Evolutionary conservation across 2,888 invertebrate species (phyloP).

Genomic region (Chloroclysta siterata): DNA sequence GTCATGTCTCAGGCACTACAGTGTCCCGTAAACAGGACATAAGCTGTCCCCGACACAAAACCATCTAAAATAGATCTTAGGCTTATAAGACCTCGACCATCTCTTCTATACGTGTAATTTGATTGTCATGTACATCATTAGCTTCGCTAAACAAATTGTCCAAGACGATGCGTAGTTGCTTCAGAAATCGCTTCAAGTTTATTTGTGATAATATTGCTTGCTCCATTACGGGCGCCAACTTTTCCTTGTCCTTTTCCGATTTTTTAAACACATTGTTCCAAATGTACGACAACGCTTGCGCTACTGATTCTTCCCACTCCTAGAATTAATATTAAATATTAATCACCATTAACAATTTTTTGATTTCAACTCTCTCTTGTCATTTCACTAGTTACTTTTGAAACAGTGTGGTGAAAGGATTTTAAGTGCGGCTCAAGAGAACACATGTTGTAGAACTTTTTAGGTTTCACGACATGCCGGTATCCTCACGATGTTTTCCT

Average conservation of each 20-base stretch:
- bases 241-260: slow-evolving; percentile 86
- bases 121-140: slow-evolving; percentile 43
- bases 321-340: slow-evolving; percentile 53
- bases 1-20: neutral
- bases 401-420: no score
- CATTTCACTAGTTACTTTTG: no score
- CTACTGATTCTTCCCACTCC: slow-evolving; percentile 93
- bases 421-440: no score
- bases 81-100: slow-evolving; percentile 70
- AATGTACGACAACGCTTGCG: slow-evolving; percentile 87
- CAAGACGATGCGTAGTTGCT: slow-evolving; percentile 69
- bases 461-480: no score
- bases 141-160: slow-evolving; percentile 66
- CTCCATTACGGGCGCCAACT: slow-evolving; percentile 80
- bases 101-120: slow-evolving; percentile 70
- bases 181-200: slow-evolving; percentile 75
- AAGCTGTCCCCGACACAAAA: neutral
- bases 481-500: no score
- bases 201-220: slow-evolving; percentile 73
- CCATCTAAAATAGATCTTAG: neutral
- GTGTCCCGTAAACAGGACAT: no score
- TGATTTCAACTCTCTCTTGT: no score
- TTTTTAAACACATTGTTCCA: slow-evolving; percentile 87
- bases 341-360: slow-evolving; percentile 10
- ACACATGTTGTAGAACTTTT: no score